phyloP scores from a whole-genome alignment of 2,888 invertebrate species.

The Leuctra nigra region DNA sequence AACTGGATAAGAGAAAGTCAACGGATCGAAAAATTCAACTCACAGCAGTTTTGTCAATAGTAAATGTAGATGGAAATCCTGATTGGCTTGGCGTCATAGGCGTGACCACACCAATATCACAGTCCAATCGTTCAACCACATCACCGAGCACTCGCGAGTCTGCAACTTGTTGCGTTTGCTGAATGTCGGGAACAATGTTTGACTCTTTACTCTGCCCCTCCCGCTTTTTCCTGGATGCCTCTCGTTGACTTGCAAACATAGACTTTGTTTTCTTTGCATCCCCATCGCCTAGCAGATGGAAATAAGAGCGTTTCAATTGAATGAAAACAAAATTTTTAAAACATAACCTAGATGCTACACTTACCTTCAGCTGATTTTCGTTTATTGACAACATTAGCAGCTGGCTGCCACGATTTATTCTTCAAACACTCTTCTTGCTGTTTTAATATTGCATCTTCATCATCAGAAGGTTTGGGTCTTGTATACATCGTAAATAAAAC shows the following conservation, averaged over 20 bases:
- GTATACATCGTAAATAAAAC: no score
- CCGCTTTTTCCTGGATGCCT: not conserved
- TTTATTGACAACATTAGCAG: slow-evolving; percentile 53
- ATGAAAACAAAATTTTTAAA: not conserved
- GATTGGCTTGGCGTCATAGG: slow-evolving; percentile 20
- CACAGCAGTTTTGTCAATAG: no score
- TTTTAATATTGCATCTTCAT: slow-evolving; percentile 64
- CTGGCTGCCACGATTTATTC: slow-evolving; percentile 50
- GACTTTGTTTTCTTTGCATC: slow-evolving; percentile 31
- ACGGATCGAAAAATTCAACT: no score
- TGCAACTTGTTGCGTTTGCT: not conserved
- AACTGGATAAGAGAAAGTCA: no score
- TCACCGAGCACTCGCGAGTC: slow-evolving; percentile 35
- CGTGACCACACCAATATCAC: slow-evolving; percentile 18
- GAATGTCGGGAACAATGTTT: no score
- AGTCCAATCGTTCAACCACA: slow-evolving; percentile 36
- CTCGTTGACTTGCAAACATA: slow-evolving; percentile 31
- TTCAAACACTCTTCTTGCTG: slow-evolving; percentile 66
- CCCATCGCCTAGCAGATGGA: no score
- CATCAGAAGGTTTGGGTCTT: slow-evolving; percentile 62
- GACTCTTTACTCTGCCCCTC: not conserved
- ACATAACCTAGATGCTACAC: not conserved
- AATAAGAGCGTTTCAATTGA: no score
- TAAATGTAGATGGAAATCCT: slow-evolving; percentile 38
- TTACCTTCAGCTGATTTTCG: slow-evolving; percentile 37